Percentiles rank a stretch among this genome's conserved stretches.
Conservation (phyloP, 2,888 invertebrate genomes). For the Acrocyrtus sp. region DNA sequence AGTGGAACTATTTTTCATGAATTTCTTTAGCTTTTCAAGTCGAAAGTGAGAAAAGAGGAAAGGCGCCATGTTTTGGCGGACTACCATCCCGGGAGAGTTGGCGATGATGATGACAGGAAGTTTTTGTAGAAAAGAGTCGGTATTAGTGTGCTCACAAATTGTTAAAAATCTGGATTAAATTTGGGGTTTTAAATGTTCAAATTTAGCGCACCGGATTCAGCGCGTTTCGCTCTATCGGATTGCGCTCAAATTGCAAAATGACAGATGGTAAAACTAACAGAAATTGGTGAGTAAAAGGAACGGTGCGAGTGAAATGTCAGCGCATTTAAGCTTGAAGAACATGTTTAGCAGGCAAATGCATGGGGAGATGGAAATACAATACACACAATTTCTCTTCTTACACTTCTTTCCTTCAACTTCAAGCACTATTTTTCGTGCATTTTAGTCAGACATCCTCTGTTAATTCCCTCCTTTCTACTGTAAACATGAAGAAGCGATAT, state of each 20-base stretch:
- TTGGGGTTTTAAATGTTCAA: constrained; percentile 6
- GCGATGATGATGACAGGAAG: background rate
- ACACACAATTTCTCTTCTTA: no score
- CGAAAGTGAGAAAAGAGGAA: constrained; percentile 16
- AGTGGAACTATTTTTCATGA: constrained; percentile 17
- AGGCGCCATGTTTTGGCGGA: constrained; percentile 43
- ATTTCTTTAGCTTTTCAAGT: constrained; percentile 29
- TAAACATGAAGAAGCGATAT: no score
- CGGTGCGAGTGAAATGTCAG: no score
- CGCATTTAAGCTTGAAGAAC: no score
- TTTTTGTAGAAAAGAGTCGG: background rate
- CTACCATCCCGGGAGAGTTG: constrained; percentile 22
- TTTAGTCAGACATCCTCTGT: no score
- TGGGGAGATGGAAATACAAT: no score
- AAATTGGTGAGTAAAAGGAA: constrained; percentile 11
- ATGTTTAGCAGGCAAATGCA: no score
- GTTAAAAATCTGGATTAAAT: constrained; percentile 12
- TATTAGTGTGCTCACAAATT: constrained; percentile 5
- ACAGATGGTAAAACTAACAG: constrained; percentile 12
- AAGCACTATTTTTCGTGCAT: no score
- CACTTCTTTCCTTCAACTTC: no score
- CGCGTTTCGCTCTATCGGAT: background rate
- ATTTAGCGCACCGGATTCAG: background rate
- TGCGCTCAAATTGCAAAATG: constrained; percentile 4
- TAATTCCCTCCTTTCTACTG: no score